Evolutionary conservation across 2,797 vertebrate genomes (phyloP), one percentile per base, ranked within the genome.

Genomic region (Hydrolagus colliei): DNA sequence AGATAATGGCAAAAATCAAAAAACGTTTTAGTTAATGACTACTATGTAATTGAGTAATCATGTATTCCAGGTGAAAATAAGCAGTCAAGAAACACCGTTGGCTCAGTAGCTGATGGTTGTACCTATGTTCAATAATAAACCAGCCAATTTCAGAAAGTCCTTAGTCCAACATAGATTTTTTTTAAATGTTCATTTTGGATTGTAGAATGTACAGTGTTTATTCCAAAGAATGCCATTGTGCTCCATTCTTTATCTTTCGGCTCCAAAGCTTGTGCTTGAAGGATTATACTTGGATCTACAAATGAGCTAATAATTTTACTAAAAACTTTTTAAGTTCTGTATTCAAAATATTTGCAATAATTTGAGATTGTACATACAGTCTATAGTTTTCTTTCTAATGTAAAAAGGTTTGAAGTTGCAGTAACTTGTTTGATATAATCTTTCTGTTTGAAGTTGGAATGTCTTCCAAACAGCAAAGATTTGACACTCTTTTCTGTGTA

Each of bases 311-410:
- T 84, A 84, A 84, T 84, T 71, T 67, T 68, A 84, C 65, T 84
- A 10, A 84, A 77, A 72, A 16, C 67, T 84, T 68, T 71, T 71
- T 8, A n/a, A 84, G 14, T 52, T 67, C 79, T 82, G 6, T 32
- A 71, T 84, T 68, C n/a, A n/a, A 84, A 71, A 80, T 5, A 62
- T 62, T 84, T 84, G 79, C 79, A 84, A 84, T 84, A 84, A 84
- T 71, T 68, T 84, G 12, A 71, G 14, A 67, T 82, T 84, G 79
- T 84, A 84, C 52, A 84, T 84, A 67, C 62, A 65, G 13, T 67
- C 32, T n/a, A 20, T n/a, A 16, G 4, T 82, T 35, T 35, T 27
- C 79, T 84, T 84, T 71, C 14, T 65, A 71, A 71, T 84, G 79
- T 84, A 84, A 84, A 84, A 68, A 84, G 16, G 61, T 68, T 67